Evolutionary conservation across 2,113 vertebrate species (phyloP).

Genomic region (Phasianus colchicus): DNA sequence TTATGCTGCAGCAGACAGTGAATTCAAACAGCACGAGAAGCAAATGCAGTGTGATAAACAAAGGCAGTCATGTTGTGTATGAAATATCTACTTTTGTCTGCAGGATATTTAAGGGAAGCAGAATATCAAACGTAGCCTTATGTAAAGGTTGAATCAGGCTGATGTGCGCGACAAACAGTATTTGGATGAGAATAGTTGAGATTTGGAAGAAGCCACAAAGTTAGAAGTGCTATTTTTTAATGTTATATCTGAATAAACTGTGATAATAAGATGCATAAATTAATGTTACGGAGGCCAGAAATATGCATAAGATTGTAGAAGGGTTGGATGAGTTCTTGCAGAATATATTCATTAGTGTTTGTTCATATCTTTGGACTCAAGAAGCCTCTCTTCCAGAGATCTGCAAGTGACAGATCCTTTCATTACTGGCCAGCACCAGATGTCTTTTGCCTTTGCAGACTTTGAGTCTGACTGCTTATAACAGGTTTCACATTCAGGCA

Average conservation of each 20-base stretch:
- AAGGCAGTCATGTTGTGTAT: background rate
- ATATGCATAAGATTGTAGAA: background rate
- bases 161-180: background rate
- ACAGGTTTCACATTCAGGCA: background rate
- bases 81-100: background rate
- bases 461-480: background rate
- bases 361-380: background rate
- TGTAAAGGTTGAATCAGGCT: background rate
- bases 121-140: background rate
- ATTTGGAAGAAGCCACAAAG: background rate
- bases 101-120: background rate
- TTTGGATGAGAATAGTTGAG: background rate
- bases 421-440: accelerated
- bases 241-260: background rate
- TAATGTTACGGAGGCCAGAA: background rate
- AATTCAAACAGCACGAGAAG: background rate
- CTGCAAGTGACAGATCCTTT: background rate
- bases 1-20: background rate
- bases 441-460: background rate
- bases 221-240: background rate
- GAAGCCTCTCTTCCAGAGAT: background rate
- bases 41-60: background rate
- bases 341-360: background rate
- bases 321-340: background rate
- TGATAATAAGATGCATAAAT: background rate